A percentile compares a stretch with the other conserved stretches of the same genome.
These are phyloP conservation scores for Sebastes goodei DNA, from an alignment of 2,797 vertebrate genomes.

Conservation along the genomic window DNA sequence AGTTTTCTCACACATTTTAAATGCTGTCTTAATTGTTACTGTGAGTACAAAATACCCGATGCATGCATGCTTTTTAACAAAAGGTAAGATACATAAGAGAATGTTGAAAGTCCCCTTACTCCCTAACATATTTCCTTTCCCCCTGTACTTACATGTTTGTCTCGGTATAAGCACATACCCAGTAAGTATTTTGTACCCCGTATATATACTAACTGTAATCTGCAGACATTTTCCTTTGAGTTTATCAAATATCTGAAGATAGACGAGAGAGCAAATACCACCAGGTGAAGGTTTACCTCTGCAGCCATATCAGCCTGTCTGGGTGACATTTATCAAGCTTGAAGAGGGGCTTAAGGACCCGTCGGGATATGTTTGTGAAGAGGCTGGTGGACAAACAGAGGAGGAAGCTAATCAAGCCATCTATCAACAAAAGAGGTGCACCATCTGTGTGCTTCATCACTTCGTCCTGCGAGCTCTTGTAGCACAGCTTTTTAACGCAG, in stretches of 20 bases:
- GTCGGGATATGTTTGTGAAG: conserved; percentile 55
- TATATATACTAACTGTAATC: neutral
- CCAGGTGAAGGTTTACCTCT: conserved; percentile 65
- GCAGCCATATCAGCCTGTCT: conserved; percentile 50
- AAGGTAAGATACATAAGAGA: neutral
- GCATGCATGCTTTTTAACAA: neutral
- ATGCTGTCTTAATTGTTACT: neutral
- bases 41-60: neutral
- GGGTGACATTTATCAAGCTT: conserved; percentile 72
- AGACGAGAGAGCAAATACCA: conserved; percentile 70
- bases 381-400: conserved; percentile 63
- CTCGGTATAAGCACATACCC: neutral
- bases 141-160: neutral
- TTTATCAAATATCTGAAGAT: conserved; percentile 28
- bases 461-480: conserved; percentile 4
- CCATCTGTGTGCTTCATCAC: conserved; percentile 47
- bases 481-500: conserved; percentile 15
- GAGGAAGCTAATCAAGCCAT: conserved; percentile 56
- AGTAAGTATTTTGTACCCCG: neutral
- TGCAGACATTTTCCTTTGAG: conserved; percentile 20
- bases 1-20: neutral
- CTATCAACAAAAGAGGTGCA: conserved; percentile 47
- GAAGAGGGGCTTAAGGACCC: conserved; percentile 56
- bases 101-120: neutral
- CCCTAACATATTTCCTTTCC: neutral